Conservation (phyloP, 2,113 vertebrate species). For the Mustela nigripes region DNA sequence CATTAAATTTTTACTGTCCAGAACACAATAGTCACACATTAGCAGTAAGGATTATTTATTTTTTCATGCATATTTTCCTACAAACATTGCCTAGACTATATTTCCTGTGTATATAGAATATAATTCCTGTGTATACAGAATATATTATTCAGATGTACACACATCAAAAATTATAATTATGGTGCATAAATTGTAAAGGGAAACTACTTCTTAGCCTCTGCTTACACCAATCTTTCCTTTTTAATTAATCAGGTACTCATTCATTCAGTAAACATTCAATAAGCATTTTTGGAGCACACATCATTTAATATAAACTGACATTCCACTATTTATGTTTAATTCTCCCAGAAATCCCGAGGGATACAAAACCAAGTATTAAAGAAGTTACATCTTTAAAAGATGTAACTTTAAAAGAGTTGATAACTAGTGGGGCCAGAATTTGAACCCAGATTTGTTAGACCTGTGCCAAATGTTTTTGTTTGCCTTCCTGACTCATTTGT, state of each 20-base stretch:
- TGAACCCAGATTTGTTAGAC: neutral
- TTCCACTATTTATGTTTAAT: slow-evolving; percentile 30
- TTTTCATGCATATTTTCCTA: neutral
- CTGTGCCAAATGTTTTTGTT: neutral
- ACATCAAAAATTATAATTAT: neutral
- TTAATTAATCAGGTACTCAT: neutral
- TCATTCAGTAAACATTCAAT: neutral
- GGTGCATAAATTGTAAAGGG: neutral
- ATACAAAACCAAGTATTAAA: neutral
- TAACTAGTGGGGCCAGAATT: neutral
- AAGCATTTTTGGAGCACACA: neutral
- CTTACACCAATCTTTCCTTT: slow-evolving; percentile 19
- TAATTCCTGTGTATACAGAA: neutral
- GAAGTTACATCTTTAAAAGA: neutral
- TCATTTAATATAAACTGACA: neutral
- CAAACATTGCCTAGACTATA: neutral
- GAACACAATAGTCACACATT: neutral
- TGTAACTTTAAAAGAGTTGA: neutral
- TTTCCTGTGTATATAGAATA: neutral
- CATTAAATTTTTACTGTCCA: slow-evolving; percentile 27
- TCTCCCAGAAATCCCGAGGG: neutral
- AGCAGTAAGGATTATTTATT: neutral
- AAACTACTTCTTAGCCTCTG: neutral
- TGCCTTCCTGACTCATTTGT: neutral
- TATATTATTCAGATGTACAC: slow-evolving; percentile 13